Conservation (phyloP, 2,797 vertebrate genomes). For the Graptemys geographica region DNA sequence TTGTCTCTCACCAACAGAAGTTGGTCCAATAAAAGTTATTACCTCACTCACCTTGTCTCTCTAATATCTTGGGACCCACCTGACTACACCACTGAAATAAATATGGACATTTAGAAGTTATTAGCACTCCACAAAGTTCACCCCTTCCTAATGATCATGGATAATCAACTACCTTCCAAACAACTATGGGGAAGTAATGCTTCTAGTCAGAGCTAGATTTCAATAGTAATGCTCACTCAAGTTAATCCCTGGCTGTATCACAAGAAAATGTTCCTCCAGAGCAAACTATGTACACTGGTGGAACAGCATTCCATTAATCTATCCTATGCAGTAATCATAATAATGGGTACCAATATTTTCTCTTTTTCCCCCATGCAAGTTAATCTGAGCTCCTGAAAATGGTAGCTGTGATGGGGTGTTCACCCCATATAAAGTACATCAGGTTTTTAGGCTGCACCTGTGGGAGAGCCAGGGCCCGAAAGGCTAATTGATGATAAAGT, state of each 20-base stretch:
- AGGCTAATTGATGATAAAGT: background rate
- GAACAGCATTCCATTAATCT: no score
- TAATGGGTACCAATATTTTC: background rate
- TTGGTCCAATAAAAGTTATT: background rate
- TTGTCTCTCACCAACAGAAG: background rate
- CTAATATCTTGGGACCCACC: no score
- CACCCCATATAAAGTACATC: background rate
- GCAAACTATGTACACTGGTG: background rate
- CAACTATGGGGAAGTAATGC: background rate
- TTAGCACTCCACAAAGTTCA: background rate
- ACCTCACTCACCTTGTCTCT: background rate
- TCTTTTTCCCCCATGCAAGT: background rate
- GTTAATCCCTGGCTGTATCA: background rate
- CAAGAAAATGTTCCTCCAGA: background rate
- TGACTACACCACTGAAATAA: background rate
- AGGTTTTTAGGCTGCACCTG: background rate
- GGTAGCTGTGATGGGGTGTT: background rate
- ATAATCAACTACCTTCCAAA: background rate
- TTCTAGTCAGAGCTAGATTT: fast-evolving
- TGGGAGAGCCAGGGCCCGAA: background rate
- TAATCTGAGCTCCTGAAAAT: background rate
- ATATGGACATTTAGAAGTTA: fast-evolving
- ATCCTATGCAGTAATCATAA: background rate
- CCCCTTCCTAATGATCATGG: background rate
- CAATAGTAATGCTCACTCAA: background rate